Evolutionary conservation across 2,797 vertebrate species (phyloP), one percentile per base, ranked within the genome.

Genomic region (Pipistrellus pipistrellus): DNA sequence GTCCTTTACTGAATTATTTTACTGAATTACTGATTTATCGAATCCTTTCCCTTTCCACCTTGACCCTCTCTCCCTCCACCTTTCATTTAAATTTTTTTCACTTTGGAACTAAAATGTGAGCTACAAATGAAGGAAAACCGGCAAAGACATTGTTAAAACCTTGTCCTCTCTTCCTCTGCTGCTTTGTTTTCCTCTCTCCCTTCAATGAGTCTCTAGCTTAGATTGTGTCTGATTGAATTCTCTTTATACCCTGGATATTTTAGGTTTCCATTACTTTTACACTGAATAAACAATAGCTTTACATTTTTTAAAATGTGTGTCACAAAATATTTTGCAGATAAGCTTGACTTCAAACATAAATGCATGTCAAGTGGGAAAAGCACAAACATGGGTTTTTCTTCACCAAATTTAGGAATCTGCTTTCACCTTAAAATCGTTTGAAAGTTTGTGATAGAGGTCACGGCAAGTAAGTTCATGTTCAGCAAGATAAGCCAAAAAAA

Each of bases 271-370:
- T 18, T 59, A 90, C 76, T 84, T 95, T 95, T 86, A 84, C 20
- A 64, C 25, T 71, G 48, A 94, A 88, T 84, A 64, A 92, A 95
- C 93, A 87, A 94, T 51, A 83, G 12, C 83, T 77, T 85, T 30
- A 51, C 75, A 88, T 53, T 91, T 92, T 92, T 93, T 12, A 5
- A 94, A 92, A 86, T 83, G 18, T 44, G 68, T 72, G 51, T 73
- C 57, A 89, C 72, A 90, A 88, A 88, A 90, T 90, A 88, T 93
- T 91, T 88, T 64, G 71, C 27, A 71, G 62, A 64, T 88, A 48
- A 66, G 77, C 30, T 83, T 64, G 14, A 91, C 69, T 92, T 92
- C 82, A 96, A 92, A 84, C 15, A 72, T 71, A 80, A 85, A 73
- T 85, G 82, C 81, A 78, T 88, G 69, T 77, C 51, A 75, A 93